phyloP scores from a whole-genome alignment of 2,797 vertebrate species.

The Coilia nasus region DNA sequence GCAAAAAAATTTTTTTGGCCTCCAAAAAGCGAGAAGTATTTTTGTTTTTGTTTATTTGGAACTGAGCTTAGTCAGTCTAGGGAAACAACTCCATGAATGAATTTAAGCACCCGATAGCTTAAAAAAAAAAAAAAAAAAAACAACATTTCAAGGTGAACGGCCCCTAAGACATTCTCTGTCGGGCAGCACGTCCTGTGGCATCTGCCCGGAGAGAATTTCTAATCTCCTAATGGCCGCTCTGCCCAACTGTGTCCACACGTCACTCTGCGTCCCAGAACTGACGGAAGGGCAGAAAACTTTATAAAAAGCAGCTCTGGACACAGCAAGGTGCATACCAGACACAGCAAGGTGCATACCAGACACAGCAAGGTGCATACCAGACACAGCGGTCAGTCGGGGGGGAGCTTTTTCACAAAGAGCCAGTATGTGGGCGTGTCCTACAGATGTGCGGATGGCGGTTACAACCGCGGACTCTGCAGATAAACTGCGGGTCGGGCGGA shows the following conservation, averaged over 20 bases:
- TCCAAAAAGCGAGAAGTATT: no score
- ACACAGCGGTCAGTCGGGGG: neutral
- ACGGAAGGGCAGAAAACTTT: neutral
- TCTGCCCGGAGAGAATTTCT: neutral
- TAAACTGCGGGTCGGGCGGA: no score
- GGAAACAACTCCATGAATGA: no score
- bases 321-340: neutral
- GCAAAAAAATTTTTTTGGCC: no score
- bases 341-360: neutral
- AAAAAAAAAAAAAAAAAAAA: no score
- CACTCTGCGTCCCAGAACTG: neutral
- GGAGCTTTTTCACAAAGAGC: neutral
- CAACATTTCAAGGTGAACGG: no score
- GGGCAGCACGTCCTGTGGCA: neutral
- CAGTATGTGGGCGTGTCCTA: neutral
- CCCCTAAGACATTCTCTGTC: neutral
- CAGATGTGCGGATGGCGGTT: no score
- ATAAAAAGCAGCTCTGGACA: neutral
- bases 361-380: neutral
- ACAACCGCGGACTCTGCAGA: no score
- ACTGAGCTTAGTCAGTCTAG: no score
- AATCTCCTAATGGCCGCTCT: slow-evolving; percentile 2
- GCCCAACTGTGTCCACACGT: neutral
- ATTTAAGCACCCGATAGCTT: no score
- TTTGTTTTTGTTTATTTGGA: no score